Evolutionary conservation across 2,797 vertebrate species (phyloP), one percentile per base, ranked within the genome.

Genomic region (Urophycis tenuis): DNA sequence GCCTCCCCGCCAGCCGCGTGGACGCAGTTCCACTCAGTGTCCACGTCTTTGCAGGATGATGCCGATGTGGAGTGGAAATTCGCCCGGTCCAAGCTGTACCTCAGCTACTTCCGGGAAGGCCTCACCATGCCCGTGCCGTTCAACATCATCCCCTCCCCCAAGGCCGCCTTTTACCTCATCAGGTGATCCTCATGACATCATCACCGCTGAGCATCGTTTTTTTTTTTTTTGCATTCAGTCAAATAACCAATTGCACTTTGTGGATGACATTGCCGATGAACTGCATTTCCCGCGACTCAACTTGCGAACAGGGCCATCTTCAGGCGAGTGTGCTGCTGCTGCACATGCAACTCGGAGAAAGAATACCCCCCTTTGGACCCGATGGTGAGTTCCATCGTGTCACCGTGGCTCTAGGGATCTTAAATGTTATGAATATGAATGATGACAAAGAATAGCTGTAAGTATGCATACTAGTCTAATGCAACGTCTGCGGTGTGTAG

Each of bases 61-160:
- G 95, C 95, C 0, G 95, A 97, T 0, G 95, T 97, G 15, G 95
- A 96, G 83, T 96, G 95, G 96, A 97, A 96, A 78, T 96, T 97
- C 79, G 95, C 95, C 41, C 89, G 95, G 78, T 97, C 96, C 0
- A 96, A 95, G 83, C 91, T 97, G 81, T 97, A 97, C 87, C 91
- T 96, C 41, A 96, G 92, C 72, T 97, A 94, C 91, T 97, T 97
- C 89, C 89, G 94, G 84, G 95, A 96, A 70, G 95, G 95, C 12
- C 92, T 97, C 88, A 97, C 94, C 0, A 93, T 97, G 83, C 95
- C 95, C 0, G 95, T 96, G 49, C 96, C 95, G 53, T 96, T 97
- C 88, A 97, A 96, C 85, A 93, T 95, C 84, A 93, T 97, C 77
- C 95, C 95, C 3, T 96, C 95, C 12, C 95, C 94, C 3, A 97